Percentiles rank a stretch among this genome's conserved stretches.
Conservation (phyloP, 2,888 invertebrate genomes). For the Lasioglossum malachurum region DNA sequence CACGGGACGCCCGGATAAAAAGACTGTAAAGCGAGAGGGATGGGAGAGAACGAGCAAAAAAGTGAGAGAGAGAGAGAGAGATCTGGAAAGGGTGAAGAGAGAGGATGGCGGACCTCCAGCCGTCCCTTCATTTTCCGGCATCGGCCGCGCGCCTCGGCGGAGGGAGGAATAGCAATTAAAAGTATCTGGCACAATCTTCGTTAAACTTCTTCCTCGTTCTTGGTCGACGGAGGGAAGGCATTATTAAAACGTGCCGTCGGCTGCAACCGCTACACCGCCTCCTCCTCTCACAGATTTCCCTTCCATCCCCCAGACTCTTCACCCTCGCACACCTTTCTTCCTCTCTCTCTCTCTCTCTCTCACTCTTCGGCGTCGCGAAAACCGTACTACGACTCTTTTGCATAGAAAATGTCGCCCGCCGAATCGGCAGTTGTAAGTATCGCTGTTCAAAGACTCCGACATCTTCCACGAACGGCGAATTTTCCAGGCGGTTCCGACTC, state of each 20-base stretch:
- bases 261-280: constrained; percentile 75
- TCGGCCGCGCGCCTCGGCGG: constrained; percentile 60
- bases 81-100: constrained; percentile 47
- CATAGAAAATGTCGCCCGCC: constrained; percentile 77
- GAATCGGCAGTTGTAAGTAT: constrained; percentile 71
- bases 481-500: neutral
- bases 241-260: constrained; percentile 82
- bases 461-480: constrained; percentile 29
- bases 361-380: neutral
- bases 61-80: constrained; percentile 26
- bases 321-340: constrained; percentile 21
- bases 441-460: constrained; percentile 54
- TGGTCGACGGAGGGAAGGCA: constrained; percentile 72
- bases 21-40: constrained; percentile 61
- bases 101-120: constrained; percentile 51
- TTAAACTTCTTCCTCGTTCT: constrained; percentile 82
- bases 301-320: constrained; percentile 19
- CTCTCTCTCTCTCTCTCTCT: neutral
- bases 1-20: constrained; percentile 66
- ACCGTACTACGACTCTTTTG: constrained; percentile 77
- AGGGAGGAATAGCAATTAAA: constrained; percentile 84
- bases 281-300: constrained; percentile 39
- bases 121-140: constrained; percentile 72
- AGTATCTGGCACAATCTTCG: constrained; percentile 84
- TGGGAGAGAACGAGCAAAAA: constrained; percentile 28